Percentiles rank a stretch among this genome's conserved stretches.
These are phyloP conservation scores for Acronicta leporina DNA, from an alignment of 2,888 invertebrate genomes.

Conservation along the genomic window DNA sequence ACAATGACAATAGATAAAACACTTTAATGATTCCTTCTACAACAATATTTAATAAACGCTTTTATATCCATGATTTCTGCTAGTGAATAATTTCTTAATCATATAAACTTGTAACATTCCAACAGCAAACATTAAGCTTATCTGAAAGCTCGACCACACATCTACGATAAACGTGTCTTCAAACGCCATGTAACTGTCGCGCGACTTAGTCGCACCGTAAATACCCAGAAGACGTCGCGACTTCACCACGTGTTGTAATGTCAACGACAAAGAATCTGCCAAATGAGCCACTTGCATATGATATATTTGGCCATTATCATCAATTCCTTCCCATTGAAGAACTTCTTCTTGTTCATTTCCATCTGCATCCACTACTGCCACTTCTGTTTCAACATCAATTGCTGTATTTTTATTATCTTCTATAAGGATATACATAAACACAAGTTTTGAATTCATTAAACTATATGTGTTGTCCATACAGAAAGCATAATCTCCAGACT, in stretches of 20 bases:
- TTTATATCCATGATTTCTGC: slow-evolving; percentile 31
- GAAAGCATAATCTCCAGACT: slow-evolving; percentile 93
- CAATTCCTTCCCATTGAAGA: slow-evolving; percentile 74
- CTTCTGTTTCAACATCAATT: slow-evolving; percentile 66
- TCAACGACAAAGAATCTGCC: slow-evolving; percentile 90
- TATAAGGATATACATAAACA: slow-evolving; percentile 93
- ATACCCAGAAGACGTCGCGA: slow-evolving; percentile 91
- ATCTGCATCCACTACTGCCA: slow-evolving; percentile 53
- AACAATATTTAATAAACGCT: slow-evolving; percentile 23
- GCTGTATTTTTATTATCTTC: slow-evolving; percentile 89
- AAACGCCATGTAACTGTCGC: slow-evolving; percentile 94
- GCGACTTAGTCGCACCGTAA: slow-evolving; percentile 92
- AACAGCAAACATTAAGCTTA: slow-evolving; percentile 92
- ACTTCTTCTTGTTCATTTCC: slow-evolving; percentile 74
- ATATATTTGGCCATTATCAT: slow-evolving; percentile 69
- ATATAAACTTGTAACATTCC: slow-evolving; percentile 93
- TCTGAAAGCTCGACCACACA: slow-evolving; percentile 93
- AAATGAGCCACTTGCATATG: slow-evolving; percentile 86
- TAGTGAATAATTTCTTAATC: slow-evolving; percentile 90
- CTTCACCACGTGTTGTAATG: slow-evolving; percentile 90
- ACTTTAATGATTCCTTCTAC: too few species aligned
- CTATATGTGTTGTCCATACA: slow-evolving; percentile 97
- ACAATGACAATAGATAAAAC: neutral
- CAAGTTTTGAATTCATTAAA: slow-evolving; percentile 93
- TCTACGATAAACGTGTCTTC: slow-evolving; percentile 95